These are phyloP conservation scores for Augiades crinisus DNA, from an alignment of 2,888 invertebrate genomes.

Conservation along the genomic window DNA sequence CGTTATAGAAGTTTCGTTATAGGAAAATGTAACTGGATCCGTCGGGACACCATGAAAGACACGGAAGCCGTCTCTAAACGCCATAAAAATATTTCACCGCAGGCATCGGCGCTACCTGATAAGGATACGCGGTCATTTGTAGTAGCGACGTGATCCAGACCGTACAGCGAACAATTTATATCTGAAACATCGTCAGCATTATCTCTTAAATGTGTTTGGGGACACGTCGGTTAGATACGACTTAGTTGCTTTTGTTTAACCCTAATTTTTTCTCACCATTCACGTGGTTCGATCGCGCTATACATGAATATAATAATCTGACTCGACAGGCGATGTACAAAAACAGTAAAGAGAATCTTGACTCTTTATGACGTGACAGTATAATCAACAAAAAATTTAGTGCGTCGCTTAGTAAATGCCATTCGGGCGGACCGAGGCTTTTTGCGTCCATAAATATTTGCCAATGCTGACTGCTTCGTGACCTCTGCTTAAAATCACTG, in stretches of 20 bases:
- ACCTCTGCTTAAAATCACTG: constrained; percentile 70
- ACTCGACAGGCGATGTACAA: constrained; percentile 27
- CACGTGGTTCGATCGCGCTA: neutral
- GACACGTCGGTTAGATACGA: constrained; percentile 61
- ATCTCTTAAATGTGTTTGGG: constrained; percentile 46
- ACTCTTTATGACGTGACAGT: constrained; percentile 50
- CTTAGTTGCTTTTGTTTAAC: constrained; percentile 26
- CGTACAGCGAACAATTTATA: constrained; percentile 59
- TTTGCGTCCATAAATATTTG: constrained; percentile 66
- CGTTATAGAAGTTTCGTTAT: constrained; percentile 51
- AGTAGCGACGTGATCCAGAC: constrained; percentile 58
- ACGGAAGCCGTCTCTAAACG: constrained; percentile 66
- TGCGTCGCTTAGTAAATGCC: constrained; percentile 50
- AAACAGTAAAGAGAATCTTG: constrained; percentile 47
- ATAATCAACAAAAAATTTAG: constrained; percentile 54
- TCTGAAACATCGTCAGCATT: constrained; percentile 47
- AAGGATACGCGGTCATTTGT: constrained; percentile 74
- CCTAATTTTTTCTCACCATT: constrained; percentile 14
- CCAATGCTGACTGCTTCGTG: constrained; percentile 66
- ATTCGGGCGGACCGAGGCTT: constrained; percentile 47
- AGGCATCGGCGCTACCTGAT: constrained; percentile 71
- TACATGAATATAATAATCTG: constrained; percentile 21
- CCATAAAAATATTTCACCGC: constrained; percentile 75
- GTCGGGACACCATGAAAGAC: constrained; percentile 49
- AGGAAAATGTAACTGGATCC: constrained; percentile 66